A percentile compares a stretch with the other conserved stretches of the same genome.
Conservation (phyloP, 2,888 invertebrate genomes). For the Catocala nupta region DNA sequence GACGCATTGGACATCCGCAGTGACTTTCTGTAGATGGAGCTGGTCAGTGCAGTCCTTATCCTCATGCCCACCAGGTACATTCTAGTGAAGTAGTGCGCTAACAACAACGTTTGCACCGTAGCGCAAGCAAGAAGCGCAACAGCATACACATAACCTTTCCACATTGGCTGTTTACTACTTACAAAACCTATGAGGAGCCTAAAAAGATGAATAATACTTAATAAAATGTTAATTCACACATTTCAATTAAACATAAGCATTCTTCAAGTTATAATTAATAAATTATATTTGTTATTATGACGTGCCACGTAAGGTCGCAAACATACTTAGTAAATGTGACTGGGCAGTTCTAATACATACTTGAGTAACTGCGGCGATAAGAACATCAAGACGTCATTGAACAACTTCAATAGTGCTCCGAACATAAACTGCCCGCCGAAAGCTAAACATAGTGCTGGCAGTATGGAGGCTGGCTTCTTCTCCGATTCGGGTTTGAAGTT, state of each 20-base stretch:
- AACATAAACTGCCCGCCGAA: constrained; percentile 96
- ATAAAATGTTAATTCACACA: too few relatives aligned
- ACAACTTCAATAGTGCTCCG: constrained; percentile 93
- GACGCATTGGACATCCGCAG: constrained; percentile 93
- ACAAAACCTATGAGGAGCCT: constrained; percentile 92
- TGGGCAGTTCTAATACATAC: constrained; percentile 81
- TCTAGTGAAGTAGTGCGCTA: constrained; percentile 96
- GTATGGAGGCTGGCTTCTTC: constrained; percentile 92
- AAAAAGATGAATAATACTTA: constrained; percentile 52
- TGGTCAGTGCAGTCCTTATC: constrained; percentile 95
- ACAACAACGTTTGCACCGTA: constrained; percentile 92
- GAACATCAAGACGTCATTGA: constrained; percentile 95
- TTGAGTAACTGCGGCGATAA: constrained; percentile 95
- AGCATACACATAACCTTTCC: constrained; percentile 96
- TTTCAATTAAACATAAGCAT: too few relatives aligned
- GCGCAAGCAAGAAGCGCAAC: constrained; percentile 91
- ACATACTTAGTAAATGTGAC: constrained; percentile 15
- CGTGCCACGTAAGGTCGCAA: not conserved
- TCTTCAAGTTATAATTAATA: too few relatives aligned
- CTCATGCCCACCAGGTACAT: constrained; percentile 97
- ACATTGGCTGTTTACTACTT: constrained; percentile 87
- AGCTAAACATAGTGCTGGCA: constrained; percentile 94
- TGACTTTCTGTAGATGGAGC: constrained; percentile 96
- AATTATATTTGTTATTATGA: not conserved
- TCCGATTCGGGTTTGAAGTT: constrained; percentile 90